These are phyloP conservation scores for Vollenhovia emeryi DNA, from an alignment of 1,140 invertebrate genomes.

Conservation along the genomic window DNA sequence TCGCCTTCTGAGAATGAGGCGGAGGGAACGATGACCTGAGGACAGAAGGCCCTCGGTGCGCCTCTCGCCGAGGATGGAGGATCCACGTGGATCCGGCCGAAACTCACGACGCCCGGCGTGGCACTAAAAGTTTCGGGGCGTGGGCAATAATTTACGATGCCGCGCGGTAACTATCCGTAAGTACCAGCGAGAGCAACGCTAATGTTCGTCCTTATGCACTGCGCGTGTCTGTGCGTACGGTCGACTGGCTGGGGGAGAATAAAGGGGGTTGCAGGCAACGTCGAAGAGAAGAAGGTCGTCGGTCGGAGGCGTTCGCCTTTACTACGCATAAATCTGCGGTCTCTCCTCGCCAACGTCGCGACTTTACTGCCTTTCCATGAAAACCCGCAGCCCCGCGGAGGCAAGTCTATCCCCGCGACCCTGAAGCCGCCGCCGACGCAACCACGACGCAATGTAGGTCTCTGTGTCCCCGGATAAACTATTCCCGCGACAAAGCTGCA, in stretches of 20 bases:
- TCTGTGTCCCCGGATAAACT: slow-evolving; percentile 69
- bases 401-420: not conserved
- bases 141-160: slow-evolving; percentile 83
- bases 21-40: slow-evolving; percentile 39
- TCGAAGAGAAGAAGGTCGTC: slow-evolving; percentile 55
- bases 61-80: slow-evolving; percentile 7
- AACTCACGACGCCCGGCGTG: slow-evolving; percentile 54
- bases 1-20: not conserved
- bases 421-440: slow-evolving; percentile 17
- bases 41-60: not conserved
- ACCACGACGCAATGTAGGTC: slow-evolving; percentile 75
- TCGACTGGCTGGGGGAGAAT: not conserved
- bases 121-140: slow-evolving; percentile 82
- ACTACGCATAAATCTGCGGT: slow-evolving; percentile 84
- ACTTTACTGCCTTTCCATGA: slow-evolving; percentile 81
- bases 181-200: slow-evolving; percentile 79
- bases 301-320: slow-evolving; percentile 74
- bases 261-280: slow-evolving; percentile 52
- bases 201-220: slow-evolving; percentile 75
- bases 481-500: not conserved
- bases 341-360: slow-evolving; percentile 69
- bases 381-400: slow-evolving; percentile 65
- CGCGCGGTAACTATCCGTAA: slow-evolving; percentile 82
- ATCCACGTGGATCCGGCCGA: slow-evolving; percentile 47
- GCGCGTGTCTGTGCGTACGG: slow-evolving; percentile 30